These are phyloP conservation scores for Pipistrellus pipistrellus DNA, from an alignment of 2,797 vertebrate genomes.

Conservation along the genomic window DNA sequence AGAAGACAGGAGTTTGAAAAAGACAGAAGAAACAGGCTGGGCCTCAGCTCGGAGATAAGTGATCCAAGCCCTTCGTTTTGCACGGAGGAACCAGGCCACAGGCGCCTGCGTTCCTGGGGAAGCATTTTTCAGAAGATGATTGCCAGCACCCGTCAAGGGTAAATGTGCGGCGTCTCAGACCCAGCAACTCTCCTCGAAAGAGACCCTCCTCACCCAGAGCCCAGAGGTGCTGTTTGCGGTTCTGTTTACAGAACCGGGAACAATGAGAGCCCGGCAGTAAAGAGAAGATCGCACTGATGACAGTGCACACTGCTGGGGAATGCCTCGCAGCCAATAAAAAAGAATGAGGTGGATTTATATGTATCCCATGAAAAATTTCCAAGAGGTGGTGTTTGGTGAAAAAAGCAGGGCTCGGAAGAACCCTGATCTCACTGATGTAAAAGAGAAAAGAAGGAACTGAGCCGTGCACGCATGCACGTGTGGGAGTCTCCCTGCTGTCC, in stretches of 20 bases:
- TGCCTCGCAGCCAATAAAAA: background rate
- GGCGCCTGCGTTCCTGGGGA: background rate
- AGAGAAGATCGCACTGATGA: background rate
- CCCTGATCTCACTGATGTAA: background rate
- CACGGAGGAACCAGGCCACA: background rate
- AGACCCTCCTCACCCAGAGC: background rate
- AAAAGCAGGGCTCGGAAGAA: background rate
- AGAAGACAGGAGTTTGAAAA: background rate
- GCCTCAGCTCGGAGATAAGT: background rate
- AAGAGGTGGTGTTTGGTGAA: background rate
- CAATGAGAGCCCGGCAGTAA: background rate
- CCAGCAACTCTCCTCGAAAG: background rate
- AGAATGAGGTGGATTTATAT: background rate
- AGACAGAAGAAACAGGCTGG: constrained; percentile 16
- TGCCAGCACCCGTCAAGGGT: background rate
- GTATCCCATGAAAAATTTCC: background rate
- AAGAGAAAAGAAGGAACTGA: background rate
- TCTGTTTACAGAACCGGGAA: background rate
- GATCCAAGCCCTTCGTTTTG: constrained; percentile 52
- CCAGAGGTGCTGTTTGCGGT: background rate
- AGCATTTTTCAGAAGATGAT: constrained; percentile 11
- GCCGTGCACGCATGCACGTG: too few species aligned
- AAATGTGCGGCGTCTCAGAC: background rate
- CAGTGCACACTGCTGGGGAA: background rate
- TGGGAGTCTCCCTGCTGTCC: background rate